Conservation (phyloP, 2,113 vertebrate species). For the Crypturellus undulatus region DNA sequence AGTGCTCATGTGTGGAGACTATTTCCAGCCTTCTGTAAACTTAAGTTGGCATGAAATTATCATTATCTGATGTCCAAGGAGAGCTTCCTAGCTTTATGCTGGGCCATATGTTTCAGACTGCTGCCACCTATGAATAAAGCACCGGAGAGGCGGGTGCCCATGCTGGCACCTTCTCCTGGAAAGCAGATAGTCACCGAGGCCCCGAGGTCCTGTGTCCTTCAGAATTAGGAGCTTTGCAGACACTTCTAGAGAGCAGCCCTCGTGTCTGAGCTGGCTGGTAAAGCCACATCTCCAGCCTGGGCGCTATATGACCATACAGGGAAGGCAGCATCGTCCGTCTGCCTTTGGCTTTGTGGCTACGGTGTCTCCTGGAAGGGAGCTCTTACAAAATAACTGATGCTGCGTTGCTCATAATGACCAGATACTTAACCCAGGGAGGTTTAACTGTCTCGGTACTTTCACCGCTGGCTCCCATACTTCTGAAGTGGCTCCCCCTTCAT, state of each 20-base stretch:
- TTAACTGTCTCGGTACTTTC: conserved; percentile 1
- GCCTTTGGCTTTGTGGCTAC: background rate
- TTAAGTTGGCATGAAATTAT: background rate
- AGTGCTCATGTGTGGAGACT: background rate
- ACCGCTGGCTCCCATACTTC: background rate
- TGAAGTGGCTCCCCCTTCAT: conserved; percentile 23
- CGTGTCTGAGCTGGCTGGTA: background rate
- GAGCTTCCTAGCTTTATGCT: background rate
- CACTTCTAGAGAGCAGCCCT: background rate
- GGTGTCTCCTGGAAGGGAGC: background rate
- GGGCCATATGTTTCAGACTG: background rate
- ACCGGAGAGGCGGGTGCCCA: background rate
- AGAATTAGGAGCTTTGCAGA: background rate
- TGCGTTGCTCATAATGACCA: conserved; percentile 24
- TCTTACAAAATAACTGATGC: background rate
- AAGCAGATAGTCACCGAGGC: background rate
- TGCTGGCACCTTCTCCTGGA: background rate
- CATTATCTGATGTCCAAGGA: background rate
- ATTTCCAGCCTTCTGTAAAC: background rate
- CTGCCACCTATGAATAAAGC: background rate
- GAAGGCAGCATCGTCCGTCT: background rate
- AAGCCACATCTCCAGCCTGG: background rate
- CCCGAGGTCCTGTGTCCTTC: background rate
- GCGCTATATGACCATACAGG: background rate
- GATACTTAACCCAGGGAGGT: background rate